Evolutionary conservation across 2,888 invertebrate genomes (phyloP), one percentile per base, ranked within the genome.

Genomic region (Sipha maydis): DNA sequence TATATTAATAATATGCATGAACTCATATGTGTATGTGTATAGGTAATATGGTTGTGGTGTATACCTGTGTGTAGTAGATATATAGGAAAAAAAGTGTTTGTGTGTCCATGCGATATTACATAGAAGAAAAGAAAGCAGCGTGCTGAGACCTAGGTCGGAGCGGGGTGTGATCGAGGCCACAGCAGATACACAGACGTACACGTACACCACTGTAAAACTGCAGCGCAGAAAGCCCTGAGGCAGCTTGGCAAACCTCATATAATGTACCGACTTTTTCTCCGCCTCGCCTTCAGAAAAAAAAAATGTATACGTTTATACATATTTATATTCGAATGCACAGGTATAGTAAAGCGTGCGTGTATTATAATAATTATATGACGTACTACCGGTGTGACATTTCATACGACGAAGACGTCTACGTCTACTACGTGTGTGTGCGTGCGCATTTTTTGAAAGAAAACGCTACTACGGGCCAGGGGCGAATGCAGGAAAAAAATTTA

Each of bases 81-180:
- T 69, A 69, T 67, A 11, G n/a, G 41, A 54, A 71, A 83, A 69
- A 83, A 83, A 48, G 48, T 31, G 48, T 83, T 71, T 54, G 71
- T 34, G 17, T 83, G 71, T 73, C 31, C 83, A 31, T 69, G 41
- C 41, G 21, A 71, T 83, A 83, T 71, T 54, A 14, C 38, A 38
- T 69, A 79, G 79, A 78, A 85, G 85, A 85, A 85, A 86, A 86
- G 86, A 86, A 86, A 86, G 86, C 83, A 83, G 73, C 75, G 34
- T n/a, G 76, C 61, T 28, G 76, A 76, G 38, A 76, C 73, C 28
- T 41, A 28, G 17, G 73, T 21, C 75, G 84, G 84, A 76, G 79
- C 71, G 85, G 85, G 77, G 85, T 79, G 86, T 69, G 86, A 86
- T 86, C 79, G 86, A 86, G 86, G 86, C 86, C 86, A 86, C 79